phyloP scores from a whole-genome alignment of 2,797 vertebrate species.

The Harpagifer antarcticus region DNA sequence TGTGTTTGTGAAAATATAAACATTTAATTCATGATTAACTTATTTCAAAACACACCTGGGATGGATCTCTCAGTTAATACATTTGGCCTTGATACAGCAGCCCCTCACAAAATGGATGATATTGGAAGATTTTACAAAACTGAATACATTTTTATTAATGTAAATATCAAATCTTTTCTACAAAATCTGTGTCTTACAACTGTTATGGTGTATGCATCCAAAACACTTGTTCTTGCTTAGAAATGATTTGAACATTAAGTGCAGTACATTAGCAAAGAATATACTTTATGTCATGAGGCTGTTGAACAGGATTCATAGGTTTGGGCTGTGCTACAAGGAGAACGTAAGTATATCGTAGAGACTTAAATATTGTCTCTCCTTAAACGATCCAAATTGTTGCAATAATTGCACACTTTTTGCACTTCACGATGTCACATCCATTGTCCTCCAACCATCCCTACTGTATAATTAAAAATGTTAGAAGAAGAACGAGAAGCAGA shows the following conservation, averaged over 20 bases:
- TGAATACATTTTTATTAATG: too few relatives aligned
- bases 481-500: slow-evolving; percentile 44
- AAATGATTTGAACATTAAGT: too few relatives aligned
- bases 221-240: background rate
- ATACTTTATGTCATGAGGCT: background rate
- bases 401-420: slow-evolving; percentile 21
- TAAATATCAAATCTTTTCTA: too few relatives aligned
- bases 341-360: background rate
- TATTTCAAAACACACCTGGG: background rate
- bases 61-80: background rate
- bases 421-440: slow-evolving; percentile 42
- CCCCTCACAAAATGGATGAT: too few relatives aligned
- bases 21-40: too few relatives aligned
- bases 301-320: background rate
- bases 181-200: too few relatives aligned
- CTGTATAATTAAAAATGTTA: slow-evolving; percentile 45
- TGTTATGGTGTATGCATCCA: background rate
- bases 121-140: background rate
- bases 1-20: too few relatives aligned
- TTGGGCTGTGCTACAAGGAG: background rate
- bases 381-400: slow-evolving; percentile 30
- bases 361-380: background rate
- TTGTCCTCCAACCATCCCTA: slow-evolving; percentile 31
- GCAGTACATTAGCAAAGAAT: too few relatives aligned
- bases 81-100: background rate